Percentiles rank a stretch among this genome's conserved stretches.
Conservation (phyloP, 2,113 vertebrate genomes). For the Sula dactylatra region DNA sequence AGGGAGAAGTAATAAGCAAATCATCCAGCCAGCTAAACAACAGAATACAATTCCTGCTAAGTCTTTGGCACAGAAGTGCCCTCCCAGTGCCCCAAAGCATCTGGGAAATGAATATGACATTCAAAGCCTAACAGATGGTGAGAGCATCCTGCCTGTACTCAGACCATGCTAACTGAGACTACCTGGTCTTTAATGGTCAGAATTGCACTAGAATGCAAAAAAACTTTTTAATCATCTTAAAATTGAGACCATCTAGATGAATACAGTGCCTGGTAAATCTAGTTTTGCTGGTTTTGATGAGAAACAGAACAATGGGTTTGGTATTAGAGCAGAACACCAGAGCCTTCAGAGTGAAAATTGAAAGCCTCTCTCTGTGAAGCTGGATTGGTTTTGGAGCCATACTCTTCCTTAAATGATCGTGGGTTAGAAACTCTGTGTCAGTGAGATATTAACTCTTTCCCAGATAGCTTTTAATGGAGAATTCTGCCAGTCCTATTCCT, state of each 20-base stretch:
- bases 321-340: background rate
- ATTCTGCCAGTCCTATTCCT: background rate
- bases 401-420: background rate
- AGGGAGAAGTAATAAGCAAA: slow-evolving; percentile 10
- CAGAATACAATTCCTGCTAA: slow-evolving; percentile 13
- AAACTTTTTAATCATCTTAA: background rate
- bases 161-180: background rate
- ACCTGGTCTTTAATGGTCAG: slow-evolving; percentile 5
- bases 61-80: slow-evolving; percentile 21
- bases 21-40: slow-evolving; percentile 20
- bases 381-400: background rate
- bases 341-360: background rate
- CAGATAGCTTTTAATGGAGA: background rate
- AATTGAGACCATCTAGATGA: background rate
- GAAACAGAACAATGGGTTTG: slow-evolving; percentile 11
- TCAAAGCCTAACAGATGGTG: slow-evolving; percentile 31
- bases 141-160: background rate
- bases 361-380: background rate
- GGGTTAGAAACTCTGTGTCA: background rate
- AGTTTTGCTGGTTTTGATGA: slow-evolving; percentile 6
- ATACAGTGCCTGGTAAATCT: background rate
- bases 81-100: slow-evolving; percentile 12
- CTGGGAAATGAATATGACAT: slow-evolving; percentile 10
- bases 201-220: background rate
- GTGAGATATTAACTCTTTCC: background rate